A percentile compares a stretch with the other conserved stretches of the same genome.
phyloP scores from a whole-genome alignment of 2,888 invertebrate genomes.

The Dichetophora obliterata region DNA sequence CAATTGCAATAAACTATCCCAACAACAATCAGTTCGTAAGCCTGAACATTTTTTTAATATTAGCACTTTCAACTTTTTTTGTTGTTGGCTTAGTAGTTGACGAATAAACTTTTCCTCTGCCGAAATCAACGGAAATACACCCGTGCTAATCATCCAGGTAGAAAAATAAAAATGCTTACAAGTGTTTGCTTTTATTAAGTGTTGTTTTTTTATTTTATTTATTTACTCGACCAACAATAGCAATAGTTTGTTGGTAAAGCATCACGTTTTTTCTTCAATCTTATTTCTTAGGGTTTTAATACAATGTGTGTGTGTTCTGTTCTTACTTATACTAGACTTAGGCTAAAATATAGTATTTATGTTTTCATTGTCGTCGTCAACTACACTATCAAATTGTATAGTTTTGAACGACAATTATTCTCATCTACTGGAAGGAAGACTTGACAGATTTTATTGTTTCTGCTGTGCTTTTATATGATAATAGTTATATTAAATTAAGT shows the following conservation, averaged over 20 bases:
- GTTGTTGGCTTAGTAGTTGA: no score
- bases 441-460: slow-evolving; percentile 60
- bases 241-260: slow-evolving; percentile 41
- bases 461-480: slow-evolving; percentile 22
- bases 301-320: not conserved
- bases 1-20: no score
- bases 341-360: not conserved
- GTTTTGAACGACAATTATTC: not conserved
- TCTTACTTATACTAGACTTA: not conserved
- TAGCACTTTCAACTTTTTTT: no score
- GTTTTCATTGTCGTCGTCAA: not conserved
- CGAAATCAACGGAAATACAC: no score
- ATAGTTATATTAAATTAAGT: not conserved
- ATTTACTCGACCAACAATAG: not conserved
- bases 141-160: no score
- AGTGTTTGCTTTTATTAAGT: not conserved
- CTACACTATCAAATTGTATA: not conserved
- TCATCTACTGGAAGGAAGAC: slow-evolving; percentile 56
- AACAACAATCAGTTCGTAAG: no score
- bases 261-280: slow-evolving; percentile 52
- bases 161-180: no score
- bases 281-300: slow-evolving; percentile 57
- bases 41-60: no score
- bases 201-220: not conserved
- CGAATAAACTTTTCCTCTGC: no score